Evolutionary conservation across 2,797 vertebrate genomes (phyloP), one percentile per base, ranked within the genome.

Genomic region (Echiichthys vipera): DNA sequence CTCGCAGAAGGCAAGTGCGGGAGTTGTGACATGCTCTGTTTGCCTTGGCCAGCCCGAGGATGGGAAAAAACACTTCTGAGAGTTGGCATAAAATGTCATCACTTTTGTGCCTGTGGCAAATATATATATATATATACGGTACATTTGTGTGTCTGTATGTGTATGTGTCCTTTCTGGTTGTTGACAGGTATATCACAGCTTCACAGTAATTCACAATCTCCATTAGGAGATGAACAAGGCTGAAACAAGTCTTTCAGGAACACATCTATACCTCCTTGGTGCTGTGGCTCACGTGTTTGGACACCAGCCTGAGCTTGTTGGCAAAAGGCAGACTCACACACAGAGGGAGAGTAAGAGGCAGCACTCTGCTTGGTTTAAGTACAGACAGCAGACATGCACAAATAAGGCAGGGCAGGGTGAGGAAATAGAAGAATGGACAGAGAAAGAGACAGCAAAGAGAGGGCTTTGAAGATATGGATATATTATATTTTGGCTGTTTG

Each of bases 1-100:
- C 81, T 69, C 42, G 22, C 69, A 66, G 83, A 71, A 74, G 63
- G 70, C 73, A 39, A n/a, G 58, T n/a, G 46, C n/a, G 13, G 39
- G 71, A 84, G 77, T 37, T 57, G 68, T 71, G 72, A 71, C 74
- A 68, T 59, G 73, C 68, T 78, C 73, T 3, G 70, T 74, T 81
- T 80, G 78, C 65, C 18, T 84, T 71, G 65, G 78, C 73, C 66
- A 58, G 71, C 57, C 71, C 13, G 40, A 71, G 83, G 54, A 82
- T 4, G 11, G 37, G 22, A 7, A 53, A 71, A 71, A 61, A 45
- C 3, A n/a, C 80, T 83, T 85, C 78, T 71, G 74, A 81, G 56
- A 84, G 74, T 79, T 86, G 84, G 78, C 77, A 82, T 51, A 49
- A 61, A 79, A 74, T 79, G 50, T 75, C 80, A 77, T 84, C 74